phyloP scores from a whole-genome alignment of 2,113 vertebrate genomes.

The Centropus unirufus region DNA sequence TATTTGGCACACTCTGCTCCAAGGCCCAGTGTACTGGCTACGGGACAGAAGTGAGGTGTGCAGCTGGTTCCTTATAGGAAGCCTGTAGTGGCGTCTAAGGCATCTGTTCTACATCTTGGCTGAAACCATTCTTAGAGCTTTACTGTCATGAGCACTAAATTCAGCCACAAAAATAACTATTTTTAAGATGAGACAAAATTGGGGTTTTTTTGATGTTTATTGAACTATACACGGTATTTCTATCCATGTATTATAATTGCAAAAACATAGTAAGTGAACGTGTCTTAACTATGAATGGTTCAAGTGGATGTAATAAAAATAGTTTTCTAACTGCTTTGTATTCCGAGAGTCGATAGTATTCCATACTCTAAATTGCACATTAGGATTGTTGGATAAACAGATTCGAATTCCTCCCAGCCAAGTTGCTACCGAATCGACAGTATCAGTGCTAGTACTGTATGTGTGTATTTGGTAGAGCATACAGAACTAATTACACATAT shows the following conservation, averaged over 20 bases:
- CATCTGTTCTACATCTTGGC: constrained; percentile 51
- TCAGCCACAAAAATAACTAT: constrained; percentile 78
- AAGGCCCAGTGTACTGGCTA: constrained; percentile 7
- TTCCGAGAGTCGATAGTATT: constrained; percentile 75
- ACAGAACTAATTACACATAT: constrained; percentile 78
- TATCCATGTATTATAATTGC: constrained; percentile 81
- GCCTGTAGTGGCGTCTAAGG: constrained; percentile 50
- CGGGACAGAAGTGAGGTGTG: constrained; percentile 17
- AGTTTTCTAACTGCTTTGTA: constrained; percentile 84
- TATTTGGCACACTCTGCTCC: constrained; percentile 43
- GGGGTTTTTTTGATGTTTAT: constrained; percentile 71
- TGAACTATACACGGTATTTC: constrained; percentile 79
- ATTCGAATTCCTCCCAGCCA: constrained; percentile 59
- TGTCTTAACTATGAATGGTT: constrained; percentile 81
- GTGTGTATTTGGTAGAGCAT: constrained; percentile 77
- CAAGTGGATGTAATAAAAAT: constrained; percentile 82
- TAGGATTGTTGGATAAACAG: constrained; percentile 80
- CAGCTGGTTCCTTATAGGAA: constrained; percentile 41
- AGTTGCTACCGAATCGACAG: constrained; percentile 64
- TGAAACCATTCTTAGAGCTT: constrained; percentile 60
- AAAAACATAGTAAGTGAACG: constrained; percentile 81
- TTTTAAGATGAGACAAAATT: constrained; percentile 72
- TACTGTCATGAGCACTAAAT: constrained; percentile 68
- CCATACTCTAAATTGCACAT: constrained; percentile 80
- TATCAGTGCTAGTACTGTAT: constrained; percentile 76